These are phyloP conservation scores for Sebastes jordani DNA, from an alignment of 2,797 vertebrate species.

Conservation along the genomic window DNA sequence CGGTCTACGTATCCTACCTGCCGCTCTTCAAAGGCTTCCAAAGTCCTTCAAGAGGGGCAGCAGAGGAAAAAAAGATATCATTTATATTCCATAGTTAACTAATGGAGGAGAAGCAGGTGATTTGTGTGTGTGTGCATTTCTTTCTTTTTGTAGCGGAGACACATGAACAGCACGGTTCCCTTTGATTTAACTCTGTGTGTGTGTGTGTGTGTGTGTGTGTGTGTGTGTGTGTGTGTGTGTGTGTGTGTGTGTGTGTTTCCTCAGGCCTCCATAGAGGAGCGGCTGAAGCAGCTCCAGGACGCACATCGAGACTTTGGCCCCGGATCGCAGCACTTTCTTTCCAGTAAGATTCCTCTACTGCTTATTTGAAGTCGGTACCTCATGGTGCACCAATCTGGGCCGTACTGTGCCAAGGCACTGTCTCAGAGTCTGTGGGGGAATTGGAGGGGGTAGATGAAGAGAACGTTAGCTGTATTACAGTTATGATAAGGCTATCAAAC, in stretches of 20 bases:
- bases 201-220: constrained; percentile 10
- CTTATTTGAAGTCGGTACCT: constrained; percentile 54
- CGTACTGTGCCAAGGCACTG: constrained; percentile 22
- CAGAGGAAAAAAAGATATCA: constrained; percentile 40
- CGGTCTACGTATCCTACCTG: constrained; percentile 50
- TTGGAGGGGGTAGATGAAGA: neutral
- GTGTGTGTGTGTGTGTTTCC: constrained; percentile 21
- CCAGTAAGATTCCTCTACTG: constrained; percentile 84
- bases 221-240: constrained; percentile 10
- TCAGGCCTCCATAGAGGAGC: constrained; percentile 92
- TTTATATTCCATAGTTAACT: constrained; percentile 59
- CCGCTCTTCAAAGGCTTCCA: constrained; percentile 66
- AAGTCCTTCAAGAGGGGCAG: constrained; percentile 53
- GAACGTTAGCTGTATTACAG: constrained; percentile 19
- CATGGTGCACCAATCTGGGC: constrained; percentile 30
- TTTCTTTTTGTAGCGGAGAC: constrained; percentile 43
- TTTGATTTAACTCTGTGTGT: constrained; percentile 64
- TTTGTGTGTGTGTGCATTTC: constrained; percentile 32
- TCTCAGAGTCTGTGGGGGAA: neutral
- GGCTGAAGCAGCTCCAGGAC: constrained; percentile 96
- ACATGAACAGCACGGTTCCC: constrained; percentile 31
- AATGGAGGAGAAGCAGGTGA: constrained; percentile 65
- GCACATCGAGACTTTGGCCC: constrained; percentile 97
- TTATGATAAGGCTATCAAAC: neutral
- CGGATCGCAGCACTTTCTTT: constrained; percentile 97